These are phyloP conservation scores for Apantesis nais DNA, from an alignment of 2,888 invertebrate genomes.

Conservation along the genomic window DNA sequence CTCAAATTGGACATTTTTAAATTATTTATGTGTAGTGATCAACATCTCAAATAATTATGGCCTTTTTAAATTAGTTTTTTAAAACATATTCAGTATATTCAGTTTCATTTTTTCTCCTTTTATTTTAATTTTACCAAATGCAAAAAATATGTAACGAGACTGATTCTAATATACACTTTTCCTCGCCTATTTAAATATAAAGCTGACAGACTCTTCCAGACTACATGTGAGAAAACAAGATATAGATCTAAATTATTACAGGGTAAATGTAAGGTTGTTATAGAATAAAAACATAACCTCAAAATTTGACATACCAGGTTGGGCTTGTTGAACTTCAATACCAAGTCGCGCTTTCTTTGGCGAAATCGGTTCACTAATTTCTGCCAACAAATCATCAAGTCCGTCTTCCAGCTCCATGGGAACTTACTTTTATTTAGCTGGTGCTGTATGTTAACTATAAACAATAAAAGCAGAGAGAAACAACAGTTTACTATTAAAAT, in stretches of 20 bases:
- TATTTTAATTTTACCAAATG: too few species aligned
- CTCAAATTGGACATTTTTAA: too few species aligned
- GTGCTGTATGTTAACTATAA: background rate
- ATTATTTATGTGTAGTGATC: too few species aligned
- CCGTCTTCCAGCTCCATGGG: constrained; percentile 78
- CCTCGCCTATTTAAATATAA: background rate
- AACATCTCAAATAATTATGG: background rate
- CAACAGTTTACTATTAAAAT: background rate
- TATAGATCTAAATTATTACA: too few species aligned
- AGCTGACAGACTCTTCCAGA: background rate
- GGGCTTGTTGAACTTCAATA: constrained; percentile 34
- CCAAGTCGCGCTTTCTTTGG: constrained; percentile 70
- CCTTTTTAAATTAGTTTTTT: background rate
- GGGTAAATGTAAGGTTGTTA: background rate
- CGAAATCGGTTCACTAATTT: constrained; percentile 74
- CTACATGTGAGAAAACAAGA: background rate
- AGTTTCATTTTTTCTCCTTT: background rate
- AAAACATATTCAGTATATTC: too few species aligned
- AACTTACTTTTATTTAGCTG: background rate
- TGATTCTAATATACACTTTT: background rate
- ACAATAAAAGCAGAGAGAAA: background rate
- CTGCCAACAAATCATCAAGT: constrained; percentile 78
- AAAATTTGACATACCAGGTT: constrained; percentile 57
- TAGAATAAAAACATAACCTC: background rate
- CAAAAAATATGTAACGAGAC: background rate